Conservation (phyloP, 2,797 vertebrate genomes). For the Remorina albescens region DNA sequence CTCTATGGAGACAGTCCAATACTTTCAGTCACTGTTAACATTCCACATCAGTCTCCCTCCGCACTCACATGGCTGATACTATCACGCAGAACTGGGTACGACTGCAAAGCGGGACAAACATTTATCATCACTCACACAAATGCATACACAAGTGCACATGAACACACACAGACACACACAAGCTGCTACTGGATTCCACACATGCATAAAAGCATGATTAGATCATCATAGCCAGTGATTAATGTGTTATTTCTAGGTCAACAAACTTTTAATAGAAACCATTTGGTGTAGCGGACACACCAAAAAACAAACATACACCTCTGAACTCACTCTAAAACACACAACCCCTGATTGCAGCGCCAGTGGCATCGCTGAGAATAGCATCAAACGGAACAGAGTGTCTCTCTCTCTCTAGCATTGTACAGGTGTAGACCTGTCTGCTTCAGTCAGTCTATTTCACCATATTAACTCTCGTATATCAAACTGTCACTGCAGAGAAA, state of each 20-base stretch:
- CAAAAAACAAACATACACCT: constrained; percentile 18
- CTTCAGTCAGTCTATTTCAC: constrained; percentile 65
- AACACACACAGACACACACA: constrained; percentile 24
- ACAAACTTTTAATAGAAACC: constrained; percentile 53
- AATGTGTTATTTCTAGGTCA: constrained; percentile 37
- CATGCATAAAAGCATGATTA: constrained; percentile 1
- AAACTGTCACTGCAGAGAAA: constrained; percentile 71
- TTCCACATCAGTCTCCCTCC: constrained; percentile 75
- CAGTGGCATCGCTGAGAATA: constrained; percentile 71
- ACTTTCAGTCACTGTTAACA: constrained; percentile 77
- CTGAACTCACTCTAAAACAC: constrained; percentile 31
- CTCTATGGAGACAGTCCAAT: constrained; percentile 76
- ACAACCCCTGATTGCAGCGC: constrained; percentile 50
- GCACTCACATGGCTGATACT: constrained; percentile 65
- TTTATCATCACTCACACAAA: constrained; percentile 30
- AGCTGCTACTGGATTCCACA: neutral
- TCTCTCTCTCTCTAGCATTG: constrained; percentile 42
- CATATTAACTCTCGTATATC: constrained; percentile 74
- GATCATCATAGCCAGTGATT: constrained; percentile 33
- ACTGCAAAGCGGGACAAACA: constrained; percentile 48
- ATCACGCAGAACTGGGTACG: constrained; percentile 61
- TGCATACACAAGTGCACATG: constrained; percentile 15
- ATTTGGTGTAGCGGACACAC: constrained; percentile 51
- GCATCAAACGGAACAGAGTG: constrained; percentile 70
- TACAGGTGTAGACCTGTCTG: constrained; percentile 76